Base-by-base conservation (phyloP, 2,888 invertebrate genomes). In the Spatulosminthurus flaviceps region DNA sequence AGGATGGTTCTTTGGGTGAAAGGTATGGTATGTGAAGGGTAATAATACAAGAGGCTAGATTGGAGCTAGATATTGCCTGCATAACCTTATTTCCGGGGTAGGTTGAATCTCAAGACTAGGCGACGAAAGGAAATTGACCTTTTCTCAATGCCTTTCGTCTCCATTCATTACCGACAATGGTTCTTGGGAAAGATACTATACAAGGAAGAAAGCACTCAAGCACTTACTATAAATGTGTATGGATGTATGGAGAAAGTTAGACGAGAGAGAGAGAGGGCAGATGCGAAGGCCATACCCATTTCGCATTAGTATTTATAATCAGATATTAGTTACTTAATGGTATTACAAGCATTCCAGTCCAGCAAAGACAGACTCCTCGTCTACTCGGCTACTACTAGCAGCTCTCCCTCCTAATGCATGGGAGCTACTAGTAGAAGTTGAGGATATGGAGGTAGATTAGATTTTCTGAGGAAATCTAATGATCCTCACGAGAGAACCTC, bases 51-150 rank as follows among this genome's bases (percentile, higher is more conserved):
- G 51, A 51, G 1, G 1, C 19, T 51, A 51, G n/a, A 34, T 34
- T 34, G 34, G 34, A 34, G 34, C 9, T 34, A 51, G 51, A 51
- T 51, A 51, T 51, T 51, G 51, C 19, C 51, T 51, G 51, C 51
- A 51, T 51, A 51, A 51, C 51, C 51, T 51, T 51, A 51, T 51
- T 51, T 51, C 51, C 51, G 51, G 51, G 51, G 16, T 51, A 2
- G n/a, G n/a, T 51, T 51, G 9, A 51, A 51, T 13, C 16, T n/a
- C 9, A n/a, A n/a, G 51, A 51, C 9, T 19, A 42, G 69, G n/a
- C 77, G 70, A 61, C 60, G 64, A 61, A 42, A 75, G 79, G 79
- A 79, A 79, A 79, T 79, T 79, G 79, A 79, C 79, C 79, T 79
- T 79, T 79, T 79, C 79, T 79, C 74, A 61, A 74, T 28, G 29